phyloP scores from a whole-genome alignment of 2,888 invertebrate genomes.

The Trachelus iudaicus region DNA sequence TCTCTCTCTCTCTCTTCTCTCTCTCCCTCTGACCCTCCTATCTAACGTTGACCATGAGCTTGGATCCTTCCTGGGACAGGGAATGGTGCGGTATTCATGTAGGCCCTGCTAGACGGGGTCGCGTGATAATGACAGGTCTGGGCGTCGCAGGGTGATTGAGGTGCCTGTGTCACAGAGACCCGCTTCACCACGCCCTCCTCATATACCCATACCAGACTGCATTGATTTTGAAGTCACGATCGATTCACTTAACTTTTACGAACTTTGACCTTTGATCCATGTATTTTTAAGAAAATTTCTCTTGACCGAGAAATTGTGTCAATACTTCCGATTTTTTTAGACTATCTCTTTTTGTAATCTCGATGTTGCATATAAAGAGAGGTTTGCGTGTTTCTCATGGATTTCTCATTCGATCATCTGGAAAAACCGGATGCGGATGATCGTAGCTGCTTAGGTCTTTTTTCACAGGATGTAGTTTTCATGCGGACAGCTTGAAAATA shows the following conservation, averaged over 20 bases:
- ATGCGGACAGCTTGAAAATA: conserved; percentile 14
- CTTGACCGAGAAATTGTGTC: background rate
- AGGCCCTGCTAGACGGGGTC: conserved; percentile 45
- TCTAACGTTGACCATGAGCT: conserved; percentile 1
- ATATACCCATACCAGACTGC: background rate
- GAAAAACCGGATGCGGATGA: background rate
- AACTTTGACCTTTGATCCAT: background rate
- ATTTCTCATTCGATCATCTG: background rate
- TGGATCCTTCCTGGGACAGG: background rate
- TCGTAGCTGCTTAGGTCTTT: background rate
- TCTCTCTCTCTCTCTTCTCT: background rate
- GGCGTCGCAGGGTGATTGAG: conserved; percentile 61
- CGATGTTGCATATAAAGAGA: background rate
- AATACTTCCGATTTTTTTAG: background rate
- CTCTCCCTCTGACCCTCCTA: background rate
- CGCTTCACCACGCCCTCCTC: conserved; percentile 54
- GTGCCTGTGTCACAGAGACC: conserved; percentile 59
- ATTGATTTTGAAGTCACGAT: conserved; percentile 1
- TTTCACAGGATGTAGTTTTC: background rate
- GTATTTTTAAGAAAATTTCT: background rate
- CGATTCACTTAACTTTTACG: background rate
- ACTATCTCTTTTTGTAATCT: background rate
- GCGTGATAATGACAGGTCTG: conserved; percentile 65
- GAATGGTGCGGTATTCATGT: background rate
- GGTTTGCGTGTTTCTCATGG: background rate